Conservation (phyloP, 2,797 vertebrate genomes). For the Orestias chungarensis region DNA sequence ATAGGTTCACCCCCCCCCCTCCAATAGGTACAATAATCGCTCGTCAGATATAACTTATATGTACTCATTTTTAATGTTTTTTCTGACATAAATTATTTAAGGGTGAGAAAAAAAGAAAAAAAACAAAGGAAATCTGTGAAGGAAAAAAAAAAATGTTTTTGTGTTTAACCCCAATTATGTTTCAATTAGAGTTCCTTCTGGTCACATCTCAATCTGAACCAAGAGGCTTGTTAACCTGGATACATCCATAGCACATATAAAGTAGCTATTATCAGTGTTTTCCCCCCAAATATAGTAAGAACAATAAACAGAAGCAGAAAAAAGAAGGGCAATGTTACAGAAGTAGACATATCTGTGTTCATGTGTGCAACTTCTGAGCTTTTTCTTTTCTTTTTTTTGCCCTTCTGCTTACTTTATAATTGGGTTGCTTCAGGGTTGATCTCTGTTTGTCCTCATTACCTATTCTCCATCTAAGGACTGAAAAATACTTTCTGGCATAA, state of each 20-base stretch:
- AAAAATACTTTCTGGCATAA: conserved; percentile 3
- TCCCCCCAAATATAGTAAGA: conserved; percentile 29
- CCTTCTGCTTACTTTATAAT: conserved; percentile 33
- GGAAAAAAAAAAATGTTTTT: neutral
- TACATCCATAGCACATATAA: neutral
- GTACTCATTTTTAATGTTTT: neutral
- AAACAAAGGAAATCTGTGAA: neutral
- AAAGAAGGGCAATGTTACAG: conserved; percentile 25
- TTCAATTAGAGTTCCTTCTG: neutral
- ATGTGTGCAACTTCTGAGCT: neutral
- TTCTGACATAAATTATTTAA: neutral
- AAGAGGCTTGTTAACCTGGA: neutral
- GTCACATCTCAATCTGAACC: neutral
- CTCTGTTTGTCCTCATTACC: conserved; percentile 37
- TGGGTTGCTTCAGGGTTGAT: conserved; percentile 35
- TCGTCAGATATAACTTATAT: too few relatives aligned
- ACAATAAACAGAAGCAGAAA: conserved; percentile 69
- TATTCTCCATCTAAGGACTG: conserved; percentile 4
- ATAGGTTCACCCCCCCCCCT: neutral
- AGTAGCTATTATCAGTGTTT: neutral
- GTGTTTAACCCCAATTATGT: neutral
- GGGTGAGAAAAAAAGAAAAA: neutral
- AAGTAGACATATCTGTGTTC: conserved; percentile 5
- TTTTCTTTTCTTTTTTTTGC: conserved; percentile 5
- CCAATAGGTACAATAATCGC: neutral